Base-by-base conservation (phyloP, 2,797 vertebrate species). In the Adelosebastes latens region DNA sequence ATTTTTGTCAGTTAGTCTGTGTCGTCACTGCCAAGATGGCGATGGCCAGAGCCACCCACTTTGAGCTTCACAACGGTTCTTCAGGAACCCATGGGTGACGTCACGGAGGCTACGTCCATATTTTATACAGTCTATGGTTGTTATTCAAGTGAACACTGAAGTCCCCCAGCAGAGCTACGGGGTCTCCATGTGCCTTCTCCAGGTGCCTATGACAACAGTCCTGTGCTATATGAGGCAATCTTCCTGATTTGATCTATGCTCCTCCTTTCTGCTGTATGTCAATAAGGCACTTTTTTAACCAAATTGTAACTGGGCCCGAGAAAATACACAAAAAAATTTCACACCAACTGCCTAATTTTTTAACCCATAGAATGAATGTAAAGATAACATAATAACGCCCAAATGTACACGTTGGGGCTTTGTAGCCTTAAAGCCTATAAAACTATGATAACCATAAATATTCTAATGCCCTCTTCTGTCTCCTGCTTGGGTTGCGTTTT, bases 401-500 rank as follows among this genome's bases (percentile, higher is more conserved):
- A 80, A 2, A 70, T 81, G 53, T 78, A 83, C 22, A 86, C 42
- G 53, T 72, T 58, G 20, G 8, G 31, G 36, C 46, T 76, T 68
- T 63, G 63, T 13, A 56, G 53, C 67, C 34, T 18, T 22, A 22
- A 34, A 69, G 29, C 52, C 18, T 59, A 67, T 75, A 84, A 87
- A 84, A 80, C 55, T 62, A 74, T 75, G 60, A 72, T 75, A 74
- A 75, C 63, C 75, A 92, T 87, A 88, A 89, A 93, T 90, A 91
- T 91, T 93, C 85, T 74, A 82, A 77, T 77, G 75, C 85, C 80
- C 85, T 89, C 52, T 77, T 87, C 84, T 65, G 80, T 89, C 90
- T 90, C 79, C 71, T 88, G 89, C 86, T 93, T 88, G 84, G 79
- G 69, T 85, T 89, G 85, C 67, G 69, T 92, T 93, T 90, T 87